phyloP scores from a whole-genome alignment of 1,140 invertebrate species.

The Augochlora pura region DNA sequence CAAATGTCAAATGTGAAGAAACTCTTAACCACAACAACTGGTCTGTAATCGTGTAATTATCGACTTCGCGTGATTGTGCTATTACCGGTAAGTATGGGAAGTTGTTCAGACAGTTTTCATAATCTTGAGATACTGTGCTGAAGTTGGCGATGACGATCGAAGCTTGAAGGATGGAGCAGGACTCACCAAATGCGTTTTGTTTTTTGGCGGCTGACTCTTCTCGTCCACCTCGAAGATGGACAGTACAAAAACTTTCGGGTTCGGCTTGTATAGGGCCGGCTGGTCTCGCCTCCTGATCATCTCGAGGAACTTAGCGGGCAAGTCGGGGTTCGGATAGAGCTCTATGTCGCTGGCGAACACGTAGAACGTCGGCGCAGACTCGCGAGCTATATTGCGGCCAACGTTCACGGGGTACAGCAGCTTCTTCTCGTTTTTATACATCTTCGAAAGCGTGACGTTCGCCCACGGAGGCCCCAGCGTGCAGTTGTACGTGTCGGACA shows the following conservation, averaged over 20 bases:
- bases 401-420: constrained; percentile 94
- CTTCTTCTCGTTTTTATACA: constrained; percentile 90
- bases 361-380: constrained; percentile 90
- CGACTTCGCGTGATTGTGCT: no score
- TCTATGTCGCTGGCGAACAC: constrained; percentile 94
- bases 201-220: constrained; percentile 85
- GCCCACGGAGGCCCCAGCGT: constrained; percentile 85
- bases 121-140: no score
- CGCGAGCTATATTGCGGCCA: constrained; percentile 91
- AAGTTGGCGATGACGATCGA: no score
- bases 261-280: constrained; percentile 83
- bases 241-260: constrained; percentile 89
- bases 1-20: constrained; percentile 17
- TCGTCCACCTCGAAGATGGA: constrained; percentile 92
- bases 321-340: constrained; percentile 90
- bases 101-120: no score
- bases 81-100: no score
- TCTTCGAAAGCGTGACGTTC: constrained; percentile 83
- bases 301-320: constrained; percentile 88
- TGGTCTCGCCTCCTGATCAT: constrained; percentile 88
- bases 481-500: constrained; percentile 86
- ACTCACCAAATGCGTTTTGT: constrained; percentile 86
- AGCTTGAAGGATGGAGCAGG: no score
- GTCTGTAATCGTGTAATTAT: background rate
- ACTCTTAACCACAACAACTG: background rate